phyloP scores from a whole-genome alignment of 2,113 vertebrate genomes.

The Phoenicopterus ruber region DNA sequence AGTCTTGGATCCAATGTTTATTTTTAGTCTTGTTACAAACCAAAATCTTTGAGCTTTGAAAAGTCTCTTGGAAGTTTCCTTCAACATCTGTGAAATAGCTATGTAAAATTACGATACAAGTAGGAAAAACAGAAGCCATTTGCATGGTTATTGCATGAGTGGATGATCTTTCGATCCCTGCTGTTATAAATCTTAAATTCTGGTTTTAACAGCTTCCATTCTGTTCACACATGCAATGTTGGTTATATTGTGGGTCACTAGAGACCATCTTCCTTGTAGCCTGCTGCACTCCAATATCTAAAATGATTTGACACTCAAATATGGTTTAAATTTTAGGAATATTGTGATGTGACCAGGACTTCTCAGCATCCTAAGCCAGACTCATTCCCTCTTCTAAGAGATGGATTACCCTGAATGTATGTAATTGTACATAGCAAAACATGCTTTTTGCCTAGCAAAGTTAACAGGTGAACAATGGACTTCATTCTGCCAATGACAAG shows the following conservation, averaged over 20 bases:
- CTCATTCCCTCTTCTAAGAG: not conserved
- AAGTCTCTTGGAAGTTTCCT: not conserved
- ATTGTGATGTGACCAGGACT: not conserved
- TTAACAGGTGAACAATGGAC: not conserved
- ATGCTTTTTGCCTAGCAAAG: not conserved
- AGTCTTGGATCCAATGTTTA: not conserved
- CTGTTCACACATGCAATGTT: not conserved
- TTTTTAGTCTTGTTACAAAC: not conserved
- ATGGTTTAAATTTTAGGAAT: not conserved
- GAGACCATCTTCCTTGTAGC: not conserved
- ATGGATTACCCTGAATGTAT: not conserved
- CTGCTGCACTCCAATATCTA: not conserved
- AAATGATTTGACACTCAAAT: not conserved
- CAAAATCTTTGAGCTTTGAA: not conserved
- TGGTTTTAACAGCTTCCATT: not conserved
- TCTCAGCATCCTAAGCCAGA: not conserved
- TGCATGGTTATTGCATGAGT: not conserved
- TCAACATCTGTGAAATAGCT: not conserved
- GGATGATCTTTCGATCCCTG: not conserved
- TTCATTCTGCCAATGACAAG: not conserved
- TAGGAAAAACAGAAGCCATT: not conserved
- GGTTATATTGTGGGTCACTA: no score
- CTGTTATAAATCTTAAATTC: not conserved
- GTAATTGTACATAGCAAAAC: not conserved
- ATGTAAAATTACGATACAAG: not conserved